Conservation (phyloP, 1,140 invertebrate species). For the Palaemon carinicauda region DNA sequence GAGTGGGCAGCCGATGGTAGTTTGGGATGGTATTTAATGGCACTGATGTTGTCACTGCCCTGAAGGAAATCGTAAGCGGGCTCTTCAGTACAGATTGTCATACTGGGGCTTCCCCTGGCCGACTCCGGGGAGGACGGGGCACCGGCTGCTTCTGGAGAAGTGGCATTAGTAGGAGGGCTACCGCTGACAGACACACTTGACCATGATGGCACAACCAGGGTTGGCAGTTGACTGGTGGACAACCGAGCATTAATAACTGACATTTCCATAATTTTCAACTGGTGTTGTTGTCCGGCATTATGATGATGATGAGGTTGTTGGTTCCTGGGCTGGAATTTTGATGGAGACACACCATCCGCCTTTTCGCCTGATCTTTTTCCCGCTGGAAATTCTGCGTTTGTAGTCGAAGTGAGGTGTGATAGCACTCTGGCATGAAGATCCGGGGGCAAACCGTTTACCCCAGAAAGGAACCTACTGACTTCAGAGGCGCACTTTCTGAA, state of each 20-base stretch:
- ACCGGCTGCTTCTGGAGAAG: constrained; percentile 33
- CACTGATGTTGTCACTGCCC: too few species aligned
- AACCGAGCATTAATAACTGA: not conserved
- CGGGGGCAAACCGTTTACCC: constrained; percentile 10
- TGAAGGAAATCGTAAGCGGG: too few species aligned
- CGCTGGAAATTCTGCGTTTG: too few species aligned
- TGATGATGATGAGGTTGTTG: too few species aligned
- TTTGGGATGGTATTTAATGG: too few species aligned
- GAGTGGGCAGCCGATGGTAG: not conserved
- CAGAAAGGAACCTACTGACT: constrained; percentile 21
- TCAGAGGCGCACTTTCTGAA: constrained; percentile 35
- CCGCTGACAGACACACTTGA: constrained; percentile 3
- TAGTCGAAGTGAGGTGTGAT: not conserved
- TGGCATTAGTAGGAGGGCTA: not conserved
- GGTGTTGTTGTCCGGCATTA: too few species aligned
- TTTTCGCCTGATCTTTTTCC: too few species aligned
- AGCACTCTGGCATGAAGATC: not conserved
- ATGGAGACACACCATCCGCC: too few species aligned
- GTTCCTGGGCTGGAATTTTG: too few species aligned
- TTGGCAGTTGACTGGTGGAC: not conserved
- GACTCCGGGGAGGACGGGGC: constrained; percentile 43
- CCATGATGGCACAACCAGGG: constrained; percentile 39
- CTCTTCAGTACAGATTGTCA: not conserved
- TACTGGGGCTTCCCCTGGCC: constrained; percentile 26
- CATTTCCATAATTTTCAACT: not conserved